These are phyloP conservation scores for Acleris holmiana DNA, from an alignment of 2,888 invertebrate species.

Conservation along the genomic window DNA sequence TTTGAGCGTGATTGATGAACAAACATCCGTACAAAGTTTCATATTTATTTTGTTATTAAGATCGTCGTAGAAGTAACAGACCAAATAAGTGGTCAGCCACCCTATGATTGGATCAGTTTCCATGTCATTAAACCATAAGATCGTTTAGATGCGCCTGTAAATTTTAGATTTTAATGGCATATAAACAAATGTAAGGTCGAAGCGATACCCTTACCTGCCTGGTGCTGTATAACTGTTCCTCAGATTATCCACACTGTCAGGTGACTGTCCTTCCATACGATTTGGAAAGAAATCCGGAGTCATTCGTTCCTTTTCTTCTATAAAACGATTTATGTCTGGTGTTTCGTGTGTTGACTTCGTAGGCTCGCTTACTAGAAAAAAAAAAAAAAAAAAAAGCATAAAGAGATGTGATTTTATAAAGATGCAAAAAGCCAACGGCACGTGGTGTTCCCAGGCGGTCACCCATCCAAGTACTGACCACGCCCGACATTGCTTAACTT, in stretches of 20 bases:
- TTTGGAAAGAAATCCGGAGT: constrained; percentile 43
- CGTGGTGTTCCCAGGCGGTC: constrained; percentile 58
- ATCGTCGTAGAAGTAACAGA: no score
- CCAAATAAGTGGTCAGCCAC: no score
- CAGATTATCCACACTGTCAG: constrained; percentile 52
- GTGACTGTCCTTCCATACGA: constrained; percentile 46
- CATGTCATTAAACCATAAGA: no score
- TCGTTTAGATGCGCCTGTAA: no score
- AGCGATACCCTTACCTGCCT: constrained; percentile 49
- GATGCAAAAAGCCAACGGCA: constrained; percentile 58
- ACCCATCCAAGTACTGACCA: constrained; percentile 48
- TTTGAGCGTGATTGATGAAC: no score
- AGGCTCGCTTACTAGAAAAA: constrained; percentile 40
- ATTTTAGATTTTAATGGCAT: no score
- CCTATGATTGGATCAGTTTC: no score
- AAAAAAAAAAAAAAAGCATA: not conserved
- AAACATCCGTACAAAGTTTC: no score
- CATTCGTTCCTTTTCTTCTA: constrained; percentile 44
- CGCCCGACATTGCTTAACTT: constrained; percentile 38
- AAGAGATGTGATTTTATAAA: not conserved
- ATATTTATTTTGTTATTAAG: no score
- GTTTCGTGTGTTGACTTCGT: constrained; percentile 47
- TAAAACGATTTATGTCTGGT: constrained; percentile 47
- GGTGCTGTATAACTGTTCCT: constrained; percentile 57
- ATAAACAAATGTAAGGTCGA: no score